Evolutionary conservation across 2,888 invertebrate genomes (phyloP), one percentile per base, ranked within the genome.

Genomic region (Tiphia femorata): DNA sequence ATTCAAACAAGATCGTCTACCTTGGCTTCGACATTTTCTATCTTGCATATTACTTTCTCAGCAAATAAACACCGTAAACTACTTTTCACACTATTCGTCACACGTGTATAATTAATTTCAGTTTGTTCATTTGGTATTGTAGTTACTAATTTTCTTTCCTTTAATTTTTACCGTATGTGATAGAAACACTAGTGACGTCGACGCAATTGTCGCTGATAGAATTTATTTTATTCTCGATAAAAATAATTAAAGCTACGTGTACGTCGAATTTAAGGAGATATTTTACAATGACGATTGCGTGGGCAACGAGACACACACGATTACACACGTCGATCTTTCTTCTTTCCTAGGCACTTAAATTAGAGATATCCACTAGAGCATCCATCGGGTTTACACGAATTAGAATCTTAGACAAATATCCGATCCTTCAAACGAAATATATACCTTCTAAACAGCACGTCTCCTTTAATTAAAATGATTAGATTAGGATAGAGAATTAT

Each of bases 371-470:
- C 49, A 55, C 20, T 68, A 65, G 62, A 68, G 54, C 64, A 62
- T 64, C 66, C 29, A 44, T 56, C 58, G 48, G 59, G 38, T 42
- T 66, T 51, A 56, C 62, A 49, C 54, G 46, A 55, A 35, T 21
- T 43, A 56, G 63, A 65, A 52, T 54, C 46, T 55, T 70, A 64
- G 67, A n/a, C 56, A 27, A 61, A n/a, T 43, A 43, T 51, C 57
- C 29, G 37, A 46, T 51, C 57, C 62, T 57, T 46, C 49, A 51
- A 47, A 44, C 5, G 23, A 50, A 30, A 57, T 51, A 8, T n/a
- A n/a, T 50, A 37, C 64, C 56, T 62, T 54, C 58, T 58, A 65
- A 40, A 64, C 48, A 57, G 69, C 69, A 69, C 68, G 69, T 66
- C 61, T 63, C 58, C 57, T 66, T 51, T 62, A 57, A 33, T 49